phyloP scores from a whole-genome alignment of 2,797 vertebrate species.

The Rhynchonycteris naso region DNA sequence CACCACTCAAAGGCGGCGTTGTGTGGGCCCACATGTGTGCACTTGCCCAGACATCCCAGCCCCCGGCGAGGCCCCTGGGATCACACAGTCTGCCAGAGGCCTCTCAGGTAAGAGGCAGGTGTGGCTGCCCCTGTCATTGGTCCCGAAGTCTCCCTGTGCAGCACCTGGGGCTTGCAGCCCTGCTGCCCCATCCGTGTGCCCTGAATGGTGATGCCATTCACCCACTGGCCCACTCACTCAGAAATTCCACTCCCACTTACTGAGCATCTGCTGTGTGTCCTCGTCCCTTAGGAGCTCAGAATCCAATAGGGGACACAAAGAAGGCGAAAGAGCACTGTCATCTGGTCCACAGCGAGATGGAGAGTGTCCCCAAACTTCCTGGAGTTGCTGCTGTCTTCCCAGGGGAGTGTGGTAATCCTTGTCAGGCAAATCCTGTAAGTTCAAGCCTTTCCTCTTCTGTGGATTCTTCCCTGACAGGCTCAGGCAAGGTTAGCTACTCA shows the following conservation, averaged over 20 bases:
- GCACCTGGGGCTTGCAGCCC: not conserved
- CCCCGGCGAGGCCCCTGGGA: not conserved
- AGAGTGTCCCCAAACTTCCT: not conserved
- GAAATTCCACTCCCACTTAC: not conserved
- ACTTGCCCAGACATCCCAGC: not conserved
- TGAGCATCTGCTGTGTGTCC: not conserved
- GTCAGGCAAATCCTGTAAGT: not conserved
- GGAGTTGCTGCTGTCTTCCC: not conserved
- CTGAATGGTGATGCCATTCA: too few species aligned
- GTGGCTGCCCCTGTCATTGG: not conserved
- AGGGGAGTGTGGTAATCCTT: not conserved
- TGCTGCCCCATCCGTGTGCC: not conserved
- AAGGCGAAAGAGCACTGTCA: not conserved
- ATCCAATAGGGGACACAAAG: not conserved
- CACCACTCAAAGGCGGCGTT: slow-evolving; percentile 30
- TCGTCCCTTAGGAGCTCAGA: not conserved
- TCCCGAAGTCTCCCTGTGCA: not conserved
- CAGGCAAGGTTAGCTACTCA: not conserved
- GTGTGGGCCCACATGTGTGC: not conserved
- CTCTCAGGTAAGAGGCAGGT: not conserved
- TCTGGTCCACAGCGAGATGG: not conserved
- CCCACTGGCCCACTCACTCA: not conserved
- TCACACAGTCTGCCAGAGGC: not conserved
- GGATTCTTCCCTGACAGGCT: not conserved
- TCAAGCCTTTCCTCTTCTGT: not conserved